Conservation (phyloP, 2,797 vertebrate genomes). For the Dendrocincla fuliginosa region DNA sequence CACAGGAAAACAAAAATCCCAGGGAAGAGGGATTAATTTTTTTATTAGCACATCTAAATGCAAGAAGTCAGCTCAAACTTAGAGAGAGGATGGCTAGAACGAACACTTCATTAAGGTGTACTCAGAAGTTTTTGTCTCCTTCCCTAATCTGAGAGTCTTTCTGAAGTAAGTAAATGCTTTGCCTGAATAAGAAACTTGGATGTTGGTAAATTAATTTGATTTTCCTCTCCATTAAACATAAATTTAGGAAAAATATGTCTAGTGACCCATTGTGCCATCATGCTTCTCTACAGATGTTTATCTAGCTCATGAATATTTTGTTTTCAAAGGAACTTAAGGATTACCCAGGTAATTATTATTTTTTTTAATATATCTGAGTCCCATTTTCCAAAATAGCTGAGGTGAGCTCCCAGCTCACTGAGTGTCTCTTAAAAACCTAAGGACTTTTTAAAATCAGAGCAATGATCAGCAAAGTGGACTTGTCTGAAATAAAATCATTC, state of each 20-base stretch:
- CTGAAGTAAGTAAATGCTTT: not conserved
- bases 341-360: not conserved
- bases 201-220: not conserved
- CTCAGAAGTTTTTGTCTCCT: not conserved
- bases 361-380: not conserved
- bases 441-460: not conserved
- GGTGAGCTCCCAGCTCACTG: not conserved
- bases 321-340: not conserved
- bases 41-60: not conserved
- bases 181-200: not conserved
- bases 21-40: not conserved
- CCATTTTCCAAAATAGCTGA: not conserved
- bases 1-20: not conserved
- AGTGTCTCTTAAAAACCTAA: not conserved
- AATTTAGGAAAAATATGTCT: not conserved
- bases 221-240: not conserved
- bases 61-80: not conserved
- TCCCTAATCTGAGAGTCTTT: not conserved
- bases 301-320: not conserved
- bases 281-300: not conserved
- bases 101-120: not conserved
- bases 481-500: constrained; percentile 10
- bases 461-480: not conserved
- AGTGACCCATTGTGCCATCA: not conserved
- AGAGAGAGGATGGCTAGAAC: not conserved